These are phyloP conservation scores for Minunthozetes semirufus DNA, from an alignment of 2,888 invertebrate species.

Conservation along the genomic window DNA sequence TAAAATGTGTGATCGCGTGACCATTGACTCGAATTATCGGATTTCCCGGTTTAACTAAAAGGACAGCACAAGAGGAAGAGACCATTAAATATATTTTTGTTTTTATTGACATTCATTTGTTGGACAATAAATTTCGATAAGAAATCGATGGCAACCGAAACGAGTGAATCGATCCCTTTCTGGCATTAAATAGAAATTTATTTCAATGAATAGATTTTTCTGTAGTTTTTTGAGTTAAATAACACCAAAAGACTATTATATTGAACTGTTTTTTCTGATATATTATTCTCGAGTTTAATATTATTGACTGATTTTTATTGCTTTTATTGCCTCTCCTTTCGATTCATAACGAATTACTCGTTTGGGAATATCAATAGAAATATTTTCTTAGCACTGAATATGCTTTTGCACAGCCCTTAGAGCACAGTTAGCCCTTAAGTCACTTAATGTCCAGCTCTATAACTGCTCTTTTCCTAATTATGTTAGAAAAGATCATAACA, in stretches of 20 bases:
- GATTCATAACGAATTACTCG: background rate
- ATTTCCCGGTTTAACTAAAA: constrained; percentile 37
- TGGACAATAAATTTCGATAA: constrained; percentile 20
- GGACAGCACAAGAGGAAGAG: background rate
- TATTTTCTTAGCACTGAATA: background rate
- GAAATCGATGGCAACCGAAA: background rate
- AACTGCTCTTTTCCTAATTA: no score
- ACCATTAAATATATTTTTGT: background rate
- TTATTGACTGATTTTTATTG: constrained; percentile 17
- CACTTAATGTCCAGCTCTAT: no score
- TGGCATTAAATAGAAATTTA: background rate
- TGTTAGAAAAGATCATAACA: no score
- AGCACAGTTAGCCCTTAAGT: no score
- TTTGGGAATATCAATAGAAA: constrained; percentile 17
- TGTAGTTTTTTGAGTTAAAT: background rate
- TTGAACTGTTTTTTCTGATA: constrained; percentile 1
- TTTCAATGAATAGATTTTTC: background rate
- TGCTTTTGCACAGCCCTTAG: background rate
- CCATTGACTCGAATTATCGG: constrained; percentile 37
- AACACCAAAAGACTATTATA: background rate
- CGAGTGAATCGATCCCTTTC: background rate
- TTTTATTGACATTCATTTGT: background rate
- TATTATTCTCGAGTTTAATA: background rate
- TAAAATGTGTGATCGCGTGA: constrained; percentile 40
- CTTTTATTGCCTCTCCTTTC: background rate